A percentile compares a stretch with the other conserved stretches of the same genome.
Evolutionary conservation across 2,888 invertebrate genomes (phyloP).

Genomic region (Horisme vitalbata): DNA sequence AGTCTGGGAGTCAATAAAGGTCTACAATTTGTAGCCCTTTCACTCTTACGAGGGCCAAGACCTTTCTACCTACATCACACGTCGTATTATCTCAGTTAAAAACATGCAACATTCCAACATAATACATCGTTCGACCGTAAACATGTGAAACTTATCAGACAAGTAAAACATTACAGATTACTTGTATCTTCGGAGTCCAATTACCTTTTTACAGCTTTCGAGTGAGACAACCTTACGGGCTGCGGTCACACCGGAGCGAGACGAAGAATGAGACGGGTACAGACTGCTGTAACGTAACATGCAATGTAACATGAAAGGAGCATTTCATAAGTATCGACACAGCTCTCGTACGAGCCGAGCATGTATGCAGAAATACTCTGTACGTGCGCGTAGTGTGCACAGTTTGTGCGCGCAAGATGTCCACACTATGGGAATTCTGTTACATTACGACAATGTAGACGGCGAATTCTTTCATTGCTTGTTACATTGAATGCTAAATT

Average conservation of each 20-base stretch:
- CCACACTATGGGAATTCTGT: no score
- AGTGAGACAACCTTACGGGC: constrained; percentile 8
- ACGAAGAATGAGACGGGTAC: neutral
- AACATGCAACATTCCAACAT: neutral
- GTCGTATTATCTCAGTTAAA: constrained; percentile 1
- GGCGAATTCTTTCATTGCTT: no score
- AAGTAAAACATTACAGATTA: constrained; percentile 24
- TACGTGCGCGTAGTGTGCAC: no score
- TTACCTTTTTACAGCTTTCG: constrained; percentile 29
- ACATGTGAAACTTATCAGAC: constrained; percentile 24
- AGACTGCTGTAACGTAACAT: no score
- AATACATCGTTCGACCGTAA: constrained; percentile 11
- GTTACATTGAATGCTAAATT: no score
- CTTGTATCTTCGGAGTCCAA: constrained; percentile 23
- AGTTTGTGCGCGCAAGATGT: no score
- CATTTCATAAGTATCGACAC: no score
- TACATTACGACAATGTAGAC: no score
- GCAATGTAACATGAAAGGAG: no score
- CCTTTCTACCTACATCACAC: constrained; percentile 1
- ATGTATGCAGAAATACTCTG: no score
- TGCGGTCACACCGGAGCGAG: constrained; percentile 12
- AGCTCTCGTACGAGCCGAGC: no score
- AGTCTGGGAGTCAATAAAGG: no score
- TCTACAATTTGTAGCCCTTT: constrained; percentile 14
- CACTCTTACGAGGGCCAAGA: constrained; percentile 16